These are phyloP conservation scores for Rhagonycha lutea DNA, from an alignment of 2,888 invertebrate species.

Conservation along the genomic window DNA sequence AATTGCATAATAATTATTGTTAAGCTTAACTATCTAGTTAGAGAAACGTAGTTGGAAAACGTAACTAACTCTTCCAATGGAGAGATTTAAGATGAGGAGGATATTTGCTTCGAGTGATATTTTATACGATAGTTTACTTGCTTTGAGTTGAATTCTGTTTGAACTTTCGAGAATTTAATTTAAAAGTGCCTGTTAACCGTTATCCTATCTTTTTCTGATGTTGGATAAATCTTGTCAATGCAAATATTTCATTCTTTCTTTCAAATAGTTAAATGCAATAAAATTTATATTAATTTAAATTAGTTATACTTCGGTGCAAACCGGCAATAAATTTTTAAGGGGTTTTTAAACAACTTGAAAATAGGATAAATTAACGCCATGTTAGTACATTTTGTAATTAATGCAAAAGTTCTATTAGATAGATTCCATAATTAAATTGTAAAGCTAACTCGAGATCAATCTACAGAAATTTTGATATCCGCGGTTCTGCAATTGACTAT, in stretches of 20 bases:
- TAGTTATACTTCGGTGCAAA: background rate
- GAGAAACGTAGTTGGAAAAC: background rate
- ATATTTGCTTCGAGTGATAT: constrained; percentile 23
- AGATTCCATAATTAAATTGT: background rate
- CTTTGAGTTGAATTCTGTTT: constrained; percentile 26
- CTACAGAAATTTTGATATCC: background rate
- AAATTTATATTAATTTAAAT: background rate
- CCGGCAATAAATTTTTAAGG: background rate
- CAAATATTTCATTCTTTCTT: background rate
- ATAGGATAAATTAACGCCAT: background rate
- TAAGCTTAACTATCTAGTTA: background rate
- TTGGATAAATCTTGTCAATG: constrained; percentile 8
- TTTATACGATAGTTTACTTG: constrained; percentile 26
- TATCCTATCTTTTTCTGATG: constrained; percentile 19
- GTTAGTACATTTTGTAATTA: background rate
- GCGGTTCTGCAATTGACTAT: background rate
- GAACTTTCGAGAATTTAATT: constrained; percentile 27
- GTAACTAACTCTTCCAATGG: background rate
- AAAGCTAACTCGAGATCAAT: background rate
- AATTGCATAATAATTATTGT: background rate
- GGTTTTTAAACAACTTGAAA: background rate
- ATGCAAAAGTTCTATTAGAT: background rate
- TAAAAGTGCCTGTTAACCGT: constrained; percentile 25
- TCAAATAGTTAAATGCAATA: background rate
- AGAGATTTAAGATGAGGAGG: constrained; percentile 5